Evolutionary conservation across 2,797 vertebrate species (phyloP), one percentile per base, ranked within the genome.

Genomic region (Mallotus villosus): DNA sequence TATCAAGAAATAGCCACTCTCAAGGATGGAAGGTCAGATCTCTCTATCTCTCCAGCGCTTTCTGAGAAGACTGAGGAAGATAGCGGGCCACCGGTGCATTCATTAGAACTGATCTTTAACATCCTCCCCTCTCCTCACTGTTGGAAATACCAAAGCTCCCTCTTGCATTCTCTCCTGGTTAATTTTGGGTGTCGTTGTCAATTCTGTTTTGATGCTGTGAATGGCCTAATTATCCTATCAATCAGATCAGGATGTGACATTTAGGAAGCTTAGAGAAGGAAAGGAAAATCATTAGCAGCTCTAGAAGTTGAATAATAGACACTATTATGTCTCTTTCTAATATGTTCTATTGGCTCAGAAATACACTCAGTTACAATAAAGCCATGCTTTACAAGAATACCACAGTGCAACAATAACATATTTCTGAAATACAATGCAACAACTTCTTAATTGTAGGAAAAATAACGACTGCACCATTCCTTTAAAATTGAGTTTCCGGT

Each of bases 81-180:
- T 11, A 14, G 58, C 11, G 9, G 11, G 9, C 58, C 24, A 25
- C n/a, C 1, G 58, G 58, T 59, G 58, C 58, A 24, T 60, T 60
- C 58, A 60, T 60, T 60, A 60, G 21, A 25, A 24, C 21, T 60
- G 58, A 60, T 60, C 58, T 60, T 60, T 60, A 24, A 11, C 21
- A 60, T 60, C 58, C 11, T 22, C 9, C 22, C 12, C 58, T 25
- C 9, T 4, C 22, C 58, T 24, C 21, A 22, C 58, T 12, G 24
- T 12, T 21, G 22, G 19, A 58, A 58, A 58, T 22, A 58, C 8
- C 55, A 58, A 58, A n/a, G 9, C 55, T 58, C 55, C 58, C 24
- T 12, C 21, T 60, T 22, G 24, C 4, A 12, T 24, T 60, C 58
- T 24, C 12, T 22, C n/a, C 24, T 60, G 58, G 58, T 22, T n/a